Conservation (phyloP, 2,113 vertebrate species). For the Glaucidium brasilianum region DNA sequence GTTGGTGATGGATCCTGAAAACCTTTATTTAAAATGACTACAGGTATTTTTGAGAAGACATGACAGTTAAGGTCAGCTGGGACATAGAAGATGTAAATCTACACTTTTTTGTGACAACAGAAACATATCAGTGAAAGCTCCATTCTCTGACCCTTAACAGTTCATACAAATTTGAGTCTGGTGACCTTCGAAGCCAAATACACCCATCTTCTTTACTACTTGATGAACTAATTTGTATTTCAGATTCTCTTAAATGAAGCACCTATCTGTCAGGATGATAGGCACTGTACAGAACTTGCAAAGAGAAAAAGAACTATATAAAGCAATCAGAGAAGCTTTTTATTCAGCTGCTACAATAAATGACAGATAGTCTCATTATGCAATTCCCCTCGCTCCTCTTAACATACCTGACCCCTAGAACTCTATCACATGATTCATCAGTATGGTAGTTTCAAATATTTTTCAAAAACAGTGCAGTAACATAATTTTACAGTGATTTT, state of each 20-base stretch:
- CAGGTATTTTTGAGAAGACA: not conserved
- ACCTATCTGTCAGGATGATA: conserved; percentile 50
- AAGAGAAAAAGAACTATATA: conserved; percentile 36
- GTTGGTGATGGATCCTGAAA: not conserved
- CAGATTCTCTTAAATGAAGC: conserved; percentile 32
- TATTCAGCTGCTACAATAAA: conserved; percentile 33
- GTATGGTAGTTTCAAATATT: not conserved
- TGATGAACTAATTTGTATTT: conserved; percentile 57
- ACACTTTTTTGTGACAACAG: not conserved
- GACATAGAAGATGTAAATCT: rapidly evolving
- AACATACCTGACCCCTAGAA: conserved; percentile 34
- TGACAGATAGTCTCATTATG: conserved; percentile 42
- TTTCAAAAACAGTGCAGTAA: not conserved
- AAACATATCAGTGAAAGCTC: not conserved
- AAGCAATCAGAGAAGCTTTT: conserved; percentile 47
- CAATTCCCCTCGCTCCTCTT: conserved; percentile 32
- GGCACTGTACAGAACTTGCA: conserved; percentile 20
- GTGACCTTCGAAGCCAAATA: conserved; percentile 33
- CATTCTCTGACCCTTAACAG: not conserved
- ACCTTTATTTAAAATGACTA: not conserved
- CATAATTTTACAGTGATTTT: not conserved
- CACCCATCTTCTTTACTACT: conserved; percentile 16
- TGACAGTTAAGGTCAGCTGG: not conserved
- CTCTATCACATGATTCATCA: not conserved
- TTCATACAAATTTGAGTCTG: not conserved